Evolutionary conservation across 2,113 vertebrate species (phyloP), one percentile per base, ranked within the genome.

Genomic region (Pelecanoides urinatrix): DNA sequence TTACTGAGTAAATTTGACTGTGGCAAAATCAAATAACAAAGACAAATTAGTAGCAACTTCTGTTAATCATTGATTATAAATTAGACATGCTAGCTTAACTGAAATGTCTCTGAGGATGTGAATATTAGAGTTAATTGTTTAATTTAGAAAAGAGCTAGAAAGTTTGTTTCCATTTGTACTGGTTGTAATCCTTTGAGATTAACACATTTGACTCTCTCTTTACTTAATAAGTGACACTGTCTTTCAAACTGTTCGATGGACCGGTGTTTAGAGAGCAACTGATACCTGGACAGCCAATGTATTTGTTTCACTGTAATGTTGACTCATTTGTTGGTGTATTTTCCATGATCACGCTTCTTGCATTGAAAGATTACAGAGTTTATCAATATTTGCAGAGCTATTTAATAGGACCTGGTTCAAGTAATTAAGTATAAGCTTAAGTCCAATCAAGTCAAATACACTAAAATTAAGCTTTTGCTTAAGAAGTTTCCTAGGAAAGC

Each of bases 31-130:
- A 97, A 97, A 87, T 73, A 77, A 96, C 80, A 68, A 90, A 83
- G 96, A 97, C 89, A 97, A 80, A 90, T 86, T 93, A 97, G 87
- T 91, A 84, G 84, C 76, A 76, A 97, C 81, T 98, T 97, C 97
- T 96, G 91, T 97, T 96, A 96, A 97, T 97, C 95, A 96, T 92
- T 68, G 86, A 98, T 97, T 97, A 96, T 96, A 96, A 98, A 97
- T 96, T 96, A 98, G 84, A 92, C 88, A 74, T 94, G 74, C 87
- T 96, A 96, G 92, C 92, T 97, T 77, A 80, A 85, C 40, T 71
- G 92, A 91, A 96, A 96, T 95, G 50, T 96, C 95, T 97, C 83
- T 2, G 53, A 82, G 75, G 59, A 82, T 96, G 85, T 76, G 77
- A 92, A 86, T 96, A 96, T 93, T 90, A 95, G 40, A 87, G 86